Base-by-base conservation (phyloP, 1,140 invertebrate species). In the Adelges cooleyi region DNA sequence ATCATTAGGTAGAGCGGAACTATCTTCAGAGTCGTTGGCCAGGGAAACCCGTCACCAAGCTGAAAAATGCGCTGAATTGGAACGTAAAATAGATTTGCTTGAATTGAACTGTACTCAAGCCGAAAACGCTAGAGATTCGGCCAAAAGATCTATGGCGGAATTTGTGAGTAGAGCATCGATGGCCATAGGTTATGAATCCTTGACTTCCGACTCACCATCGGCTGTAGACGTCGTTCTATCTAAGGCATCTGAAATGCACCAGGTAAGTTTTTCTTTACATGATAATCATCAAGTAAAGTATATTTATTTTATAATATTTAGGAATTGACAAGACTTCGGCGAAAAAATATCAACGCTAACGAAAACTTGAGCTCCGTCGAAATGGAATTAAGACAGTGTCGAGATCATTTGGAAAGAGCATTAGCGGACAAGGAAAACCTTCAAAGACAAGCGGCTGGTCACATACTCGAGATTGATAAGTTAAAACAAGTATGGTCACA, bases 51-150 rank as follows among this genome's bases (percentile, higher is more conserved):
- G 84, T 22, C 84, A 86, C 67, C 81, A 84, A 67, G 86, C 87
- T 72, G 86, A 89, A 23, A 83, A 84, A 70, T 79, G 82, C 15
- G 85, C 86, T 68, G 87, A 90, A 67, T 76, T 86, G 50, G 83
- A 88, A 65, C 82, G 84, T 69, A 87, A 86, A 74, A 74, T 87
- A 23, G 77, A 84, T 65, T 80, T 82, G 51, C 70, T 87, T 42
- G 86, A 89, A 73, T 71, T 84, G 33, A 84, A 85, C 65, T 80
- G 86, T 46, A 78, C 81, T 44, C 80, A 77, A 65, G 84, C 85
- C 72, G 83, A 85, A 72, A 77, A 82, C 46, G 80, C 82, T 68
- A 85, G 85, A 71, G 83, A 84, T 65, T 79, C 80, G 69, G 79
- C 80, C 44, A 77, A 80, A 76, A 69, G 78, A 78, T 66, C 70